Conservation (phyloP, 2,113 vertebrate genomes). For the Glaucomys volans region DNA sequence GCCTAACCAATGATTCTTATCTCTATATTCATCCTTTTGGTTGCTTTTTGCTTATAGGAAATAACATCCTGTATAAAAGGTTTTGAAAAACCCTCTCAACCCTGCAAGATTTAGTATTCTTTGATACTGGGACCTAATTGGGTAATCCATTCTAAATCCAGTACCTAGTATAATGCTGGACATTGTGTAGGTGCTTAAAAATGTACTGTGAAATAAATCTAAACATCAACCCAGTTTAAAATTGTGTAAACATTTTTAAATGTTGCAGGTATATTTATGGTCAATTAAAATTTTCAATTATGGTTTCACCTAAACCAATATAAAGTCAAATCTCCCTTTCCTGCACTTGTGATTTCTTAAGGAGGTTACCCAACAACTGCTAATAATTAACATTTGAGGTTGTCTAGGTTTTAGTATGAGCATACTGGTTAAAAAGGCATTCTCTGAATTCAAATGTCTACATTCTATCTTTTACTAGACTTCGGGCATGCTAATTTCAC, state of each 20-base stretch:
- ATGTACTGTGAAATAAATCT: conserved; percentile 1
- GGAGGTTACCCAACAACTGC: neutral
- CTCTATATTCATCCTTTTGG: neutral
- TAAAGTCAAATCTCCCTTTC: neutral
- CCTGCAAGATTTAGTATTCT: neutral
- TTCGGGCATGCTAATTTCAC: neutral
- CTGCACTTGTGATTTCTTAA: neutral
- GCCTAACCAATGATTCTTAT: neutral
- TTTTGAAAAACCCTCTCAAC: neutral
- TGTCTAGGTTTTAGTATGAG: neutral
- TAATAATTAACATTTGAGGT: neutral
- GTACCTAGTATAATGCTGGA: neutral
- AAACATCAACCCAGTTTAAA: neutral
- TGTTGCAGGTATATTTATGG: neutral
- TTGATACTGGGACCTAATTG: neutral
- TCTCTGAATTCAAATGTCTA: neutral
- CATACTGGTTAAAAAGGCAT: neutral
- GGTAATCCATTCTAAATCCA: conserved; percentile 4
- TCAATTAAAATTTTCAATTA: neutral
- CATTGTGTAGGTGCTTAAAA: neutral
- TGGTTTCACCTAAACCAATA: neutral
- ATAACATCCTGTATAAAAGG: neutral
- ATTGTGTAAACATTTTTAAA: neutral
- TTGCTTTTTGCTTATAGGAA: neutral
- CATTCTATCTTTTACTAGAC: neutral